These are phyloP conservation scores for Ellobius talpinus DNA, from an alignment of 2,113 vertebrate genomes.

Conservation along the genomic window DNA sequence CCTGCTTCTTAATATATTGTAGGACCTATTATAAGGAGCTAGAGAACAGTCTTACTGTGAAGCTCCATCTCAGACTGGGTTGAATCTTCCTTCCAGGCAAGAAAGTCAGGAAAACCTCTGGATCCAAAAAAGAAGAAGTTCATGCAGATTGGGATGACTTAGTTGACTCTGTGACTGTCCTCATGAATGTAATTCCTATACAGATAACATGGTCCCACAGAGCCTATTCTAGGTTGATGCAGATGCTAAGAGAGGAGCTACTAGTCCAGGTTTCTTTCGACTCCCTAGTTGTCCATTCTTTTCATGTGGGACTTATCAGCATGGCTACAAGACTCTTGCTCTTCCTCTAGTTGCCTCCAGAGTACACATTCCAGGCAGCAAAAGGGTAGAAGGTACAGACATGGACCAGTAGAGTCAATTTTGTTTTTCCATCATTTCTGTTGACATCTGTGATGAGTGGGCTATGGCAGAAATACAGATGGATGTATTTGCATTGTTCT, in stretches of 20 bases:
- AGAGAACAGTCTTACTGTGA: not conserved
- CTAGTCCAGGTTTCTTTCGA: not conserved
- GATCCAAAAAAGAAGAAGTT: not conserved
- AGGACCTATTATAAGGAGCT: not conserved
- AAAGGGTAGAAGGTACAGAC: not conserved
- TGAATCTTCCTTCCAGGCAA: not conserved
- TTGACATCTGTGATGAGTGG: not conserved
- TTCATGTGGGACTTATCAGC: not conserved
- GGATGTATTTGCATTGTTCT: not conserved
- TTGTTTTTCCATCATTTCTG: not conserved
- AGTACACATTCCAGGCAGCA: not conserved
- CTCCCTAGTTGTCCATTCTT: not conserved
- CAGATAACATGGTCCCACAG: too few species aligned
- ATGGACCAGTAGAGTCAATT: not conserved
- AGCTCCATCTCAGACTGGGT: too few species aligned
- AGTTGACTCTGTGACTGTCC: constrained; percentile 56
- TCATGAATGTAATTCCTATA: not conserved
- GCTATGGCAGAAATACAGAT: not conserved
- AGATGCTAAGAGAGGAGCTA: not conserved
- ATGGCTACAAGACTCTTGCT: not conserved
- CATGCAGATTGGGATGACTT: constrained; percentile 59
- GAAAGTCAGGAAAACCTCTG: not conserved
- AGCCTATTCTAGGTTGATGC: not conserved
- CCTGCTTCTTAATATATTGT: not conserved
- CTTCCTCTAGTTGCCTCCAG: not conserved